Evolutionary conservation across 2,888 invertebrate species (phyloP).

Genomic region (Lycophotia porphyrea): DNA sequence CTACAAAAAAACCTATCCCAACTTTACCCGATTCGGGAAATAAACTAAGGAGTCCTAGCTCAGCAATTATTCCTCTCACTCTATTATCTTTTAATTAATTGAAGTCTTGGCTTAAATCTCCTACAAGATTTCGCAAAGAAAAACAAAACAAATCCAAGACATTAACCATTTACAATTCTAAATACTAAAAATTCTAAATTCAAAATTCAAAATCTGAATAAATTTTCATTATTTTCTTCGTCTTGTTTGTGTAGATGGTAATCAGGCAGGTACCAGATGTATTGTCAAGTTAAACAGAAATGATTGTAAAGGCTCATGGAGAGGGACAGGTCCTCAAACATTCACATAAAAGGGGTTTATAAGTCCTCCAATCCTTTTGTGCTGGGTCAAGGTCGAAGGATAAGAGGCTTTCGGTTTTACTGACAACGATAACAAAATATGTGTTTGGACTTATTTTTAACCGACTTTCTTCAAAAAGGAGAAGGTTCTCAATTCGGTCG

Average conservation of each 20-base stretch:
- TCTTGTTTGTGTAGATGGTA: slow-evolving; percentile 25
- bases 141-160: slow-evolving; percentile 8
- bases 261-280: neutral
- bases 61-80: too few relatives aligned
- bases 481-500: too few relatives aligned
- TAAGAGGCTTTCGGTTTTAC: neutral
- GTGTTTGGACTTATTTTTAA: slow-evolving; percentile 2
- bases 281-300: slow-evolving; percentile 27
- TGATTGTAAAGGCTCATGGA: slow-evolving; percentile 1
- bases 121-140: neutral
- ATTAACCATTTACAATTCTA: slow-evolving; percentile 36
- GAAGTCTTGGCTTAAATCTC: neutral
- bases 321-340: slow-evolving; percentile 13
- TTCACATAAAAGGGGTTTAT: slow-evolving; percentile 27
- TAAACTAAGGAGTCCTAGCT: neutral
- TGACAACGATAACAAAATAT: neutral
- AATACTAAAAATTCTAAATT: slow-evolving; percentile 25
- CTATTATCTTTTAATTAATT: too few relatives aligned
- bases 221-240: slow-evolving; percentile 8
- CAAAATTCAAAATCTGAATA: slow-evolving; percentile 31
- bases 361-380: slow-evolving; percentile 18
- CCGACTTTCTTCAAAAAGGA: too few relatives aligned
- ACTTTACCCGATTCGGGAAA: neutral
- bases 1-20: neutral
- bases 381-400: slow-evolving; percentile 26